A percentile compares a stretch with the other conserved stretches of the same genome.
Conservation (phyloP, 1,140 invertebrate species). For the Maconellicoccus hirsutus region DNA sequence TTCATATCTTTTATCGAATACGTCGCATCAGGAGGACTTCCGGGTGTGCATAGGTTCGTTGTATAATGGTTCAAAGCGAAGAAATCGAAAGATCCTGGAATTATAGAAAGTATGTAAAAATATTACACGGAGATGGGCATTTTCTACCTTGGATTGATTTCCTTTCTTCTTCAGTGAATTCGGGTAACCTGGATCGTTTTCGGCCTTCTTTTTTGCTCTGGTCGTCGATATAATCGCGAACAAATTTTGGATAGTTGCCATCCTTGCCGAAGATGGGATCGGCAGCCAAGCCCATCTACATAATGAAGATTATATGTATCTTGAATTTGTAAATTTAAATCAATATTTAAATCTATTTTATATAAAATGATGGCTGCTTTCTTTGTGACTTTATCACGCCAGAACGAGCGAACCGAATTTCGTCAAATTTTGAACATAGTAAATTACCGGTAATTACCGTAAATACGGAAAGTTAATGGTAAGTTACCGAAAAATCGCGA, state of each 20-base stretch:
- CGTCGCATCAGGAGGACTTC: not conserved
- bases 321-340: no score
- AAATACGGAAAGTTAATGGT: no score
- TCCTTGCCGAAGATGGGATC: constrained; percentile 44
- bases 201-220: constrained; percentile 46
- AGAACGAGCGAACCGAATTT: no score
- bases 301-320: no score
- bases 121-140: not conserved
- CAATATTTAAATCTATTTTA: no score
- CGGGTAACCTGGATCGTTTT: constrained; percentile 43
- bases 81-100: not conserved
- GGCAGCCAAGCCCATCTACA: constrained; percentile 43
- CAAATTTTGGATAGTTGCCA: constrained; percentile 49
- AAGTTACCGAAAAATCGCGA: no score
- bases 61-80: not conserved
- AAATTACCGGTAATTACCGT: no score
- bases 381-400: no score
- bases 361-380: no score
- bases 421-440: no score
- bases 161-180: constrained; percentile 47
- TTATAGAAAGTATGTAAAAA: not conserved
- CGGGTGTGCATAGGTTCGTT: not conserved
- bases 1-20: not conserved
- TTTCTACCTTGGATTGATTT: constrained; percentile 39
- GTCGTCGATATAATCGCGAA: constrained; percentile 42